Evolutionary conservation across 2,113 vertebrate species (phyloP).

Genomic region (Cathartes aura): DNA sequence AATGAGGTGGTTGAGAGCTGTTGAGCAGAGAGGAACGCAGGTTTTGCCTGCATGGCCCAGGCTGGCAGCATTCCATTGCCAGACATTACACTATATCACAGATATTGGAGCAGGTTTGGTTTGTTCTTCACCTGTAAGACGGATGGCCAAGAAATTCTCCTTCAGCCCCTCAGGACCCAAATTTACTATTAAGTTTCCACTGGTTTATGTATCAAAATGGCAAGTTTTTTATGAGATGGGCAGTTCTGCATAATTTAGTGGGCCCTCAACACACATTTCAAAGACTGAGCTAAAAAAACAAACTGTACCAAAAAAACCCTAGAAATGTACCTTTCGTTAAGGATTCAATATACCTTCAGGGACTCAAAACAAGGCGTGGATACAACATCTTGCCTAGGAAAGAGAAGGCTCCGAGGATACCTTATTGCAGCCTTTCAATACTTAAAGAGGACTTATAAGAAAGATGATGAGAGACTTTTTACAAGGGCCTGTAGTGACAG

Average conservation of each 20-base stretch:
- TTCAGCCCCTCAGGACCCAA: neutral
- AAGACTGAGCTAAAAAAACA: neutral
- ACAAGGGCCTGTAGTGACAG: neutral
- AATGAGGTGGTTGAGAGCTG: neutral
- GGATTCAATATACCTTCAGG: neutral
- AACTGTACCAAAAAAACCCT: accelerated
- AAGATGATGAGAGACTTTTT: neutral
- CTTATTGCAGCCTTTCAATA: neutral
- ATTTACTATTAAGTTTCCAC: neutral
- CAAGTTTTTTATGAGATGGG: neutral
- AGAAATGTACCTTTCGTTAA: neutral
- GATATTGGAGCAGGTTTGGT: neutral
- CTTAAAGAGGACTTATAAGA: neutral
- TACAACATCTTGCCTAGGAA: neutral
- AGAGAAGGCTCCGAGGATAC: neutral
- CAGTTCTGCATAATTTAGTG: neutral
- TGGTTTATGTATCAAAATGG: neutral
- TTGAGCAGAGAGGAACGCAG: neutral
- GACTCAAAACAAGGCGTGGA: neutral
- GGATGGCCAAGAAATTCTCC: neutral
- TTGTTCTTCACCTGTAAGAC: neutral
- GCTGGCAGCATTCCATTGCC: neutral
- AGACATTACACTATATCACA: neutral
- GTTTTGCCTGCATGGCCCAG: neutral
- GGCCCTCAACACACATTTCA: neutral